These are phyloP conservation scores for Anodontia alba DNA, from an alignment of 2,888 invertebrate genomes.

Conservation along the genomic window DNA sequence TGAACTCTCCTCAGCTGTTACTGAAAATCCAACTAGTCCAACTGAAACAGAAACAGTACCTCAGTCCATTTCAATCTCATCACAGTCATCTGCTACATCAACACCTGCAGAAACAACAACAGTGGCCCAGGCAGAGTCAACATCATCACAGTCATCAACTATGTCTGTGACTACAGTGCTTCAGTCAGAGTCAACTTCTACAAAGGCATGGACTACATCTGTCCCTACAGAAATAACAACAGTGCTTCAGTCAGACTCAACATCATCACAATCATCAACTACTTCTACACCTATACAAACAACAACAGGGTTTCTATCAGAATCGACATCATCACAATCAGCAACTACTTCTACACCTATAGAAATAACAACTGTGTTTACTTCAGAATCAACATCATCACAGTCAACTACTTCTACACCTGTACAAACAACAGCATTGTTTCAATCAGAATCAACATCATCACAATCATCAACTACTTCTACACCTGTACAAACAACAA, in stretches of 20 bases:
- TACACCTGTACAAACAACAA: neutral
- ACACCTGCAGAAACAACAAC: neutral
- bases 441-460: neutral
- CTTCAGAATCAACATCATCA: neutral
- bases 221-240: neutral
- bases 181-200: slow-evolving; percentile 16
- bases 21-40: no score
- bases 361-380: neutral
- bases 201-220: slow-evolving; percentile 11
- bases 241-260: neutral
- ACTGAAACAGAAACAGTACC: neutral
- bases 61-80: neutral
- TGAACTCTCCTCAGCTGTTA: no score
- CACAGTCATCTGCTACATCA: neutral
- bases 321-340: neutral
- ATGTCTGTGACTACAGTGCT: neutral
- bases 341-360: neutral
- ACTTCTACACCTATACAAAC: neutral
- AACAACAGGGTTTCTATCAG: neutral
- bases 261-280: neutral
- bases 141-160: no score
- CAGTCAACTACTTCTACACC: slow-evolving; percentile 17
- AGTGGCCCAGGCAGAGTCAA: neutral
- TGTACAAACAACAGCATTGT: neutral
- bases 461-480: neutral